Evolutionary conservation across 92 coral and sea anemone genomes (phyloP).

Genomic region (Montipora capitata): DNA sequence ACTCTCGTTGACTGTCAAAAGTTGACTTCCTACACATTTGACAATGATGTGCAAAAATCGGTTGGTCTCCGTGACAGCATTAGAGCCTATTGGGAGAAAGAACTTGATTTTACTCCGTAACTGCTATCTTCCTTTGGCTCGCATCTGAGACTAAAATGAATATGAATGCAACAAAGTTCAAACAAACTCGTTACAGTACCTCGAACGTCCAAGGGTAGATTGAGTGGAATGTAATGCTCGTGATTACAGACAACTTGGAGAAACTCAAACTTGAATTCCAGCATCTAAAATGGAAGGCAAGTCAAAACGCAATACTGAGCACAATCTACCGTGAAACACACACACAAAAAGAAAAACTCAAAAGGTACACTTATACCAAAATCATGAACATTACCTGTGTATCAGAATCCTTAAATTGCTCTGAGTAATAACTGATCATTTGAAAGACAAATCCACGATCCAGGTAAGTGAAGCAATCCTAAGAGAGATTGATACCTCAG

Average conservation of each 20-base stretch:
- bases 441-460: conserved; percentile 99
- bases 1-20: too few species aligned
- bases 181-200: conserved; percentile 87
- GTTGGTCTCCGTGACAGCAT: too few species aligned
- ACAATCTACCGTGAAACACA: too few species aligned
- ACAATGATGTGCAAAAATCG: too few species aligned
- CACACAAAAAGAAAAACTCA: too few species aligned
- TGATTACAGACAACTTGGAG: conserved; percentile 95
- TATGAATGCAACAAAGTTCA: too few species aligned
- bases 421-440: conserved; percentile 97
- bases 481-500: neutral
- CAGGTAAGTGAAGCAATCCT: conserved; percentile 99
- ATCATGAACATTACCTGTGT: conserved; percentile 85
- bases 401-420: conserved; percentile 97
- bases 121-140: too few species aligned
- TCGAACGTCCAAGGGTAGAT: conserved; percentile 95
- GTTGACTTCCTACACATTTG: too few species aligned
- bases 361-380: too few species aligned
- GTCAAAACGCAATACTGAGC: neutral
- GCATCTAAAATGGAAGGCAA: conserved; percentile 76
- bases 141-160: too few species aligned
- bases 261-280: conserved; percentile 98
- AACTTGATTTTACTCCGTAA: too few species aligned
- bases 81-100: too few species aligned
- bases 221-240: conserved; percentile 98